A percentile compares a stretch with the other conserved stretches of the same genome.
Conservation (phyloP, 2,113 vertebrate species). For the Dasyprocta punctata region DNA sequence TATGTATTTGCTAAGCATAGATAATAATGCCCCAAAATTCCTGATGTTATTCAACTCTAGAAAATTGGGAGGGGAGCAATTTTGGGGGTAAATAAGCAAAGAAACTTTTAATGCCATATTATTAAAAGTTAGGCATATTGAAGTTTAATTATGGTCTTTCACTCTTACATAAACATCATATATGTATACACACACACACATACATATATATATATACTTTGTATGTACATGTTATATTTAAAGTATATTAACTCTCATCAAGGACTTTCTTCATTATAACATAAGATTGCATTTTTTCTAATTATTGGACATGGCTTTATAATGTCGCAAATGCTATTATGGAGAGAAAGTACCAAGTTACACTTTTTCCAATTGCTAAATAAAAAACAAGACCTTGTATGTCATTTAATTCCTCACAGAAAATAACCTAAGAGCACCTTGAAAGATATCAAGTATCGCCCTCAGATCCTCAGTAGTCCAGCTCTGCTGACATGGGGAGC, state of each 20-base stretch:
- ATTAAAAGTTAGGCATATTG: not conserved
- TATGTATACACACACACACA: too few relatives aligned
- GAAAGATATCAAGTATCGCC: not conserved
- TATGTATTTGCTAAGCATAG: rapidly evolving
- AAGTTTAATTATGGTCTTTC: not conserved
- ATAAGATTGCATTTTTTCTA: not conserved
- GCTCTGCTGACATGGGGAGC: too few relatives aligned
- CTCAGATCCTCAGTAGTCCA: not conserved
- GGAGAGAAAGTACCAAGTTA: too few relatives aligned
- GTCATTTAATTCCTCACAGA: not conserved
- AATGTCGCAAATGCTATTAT: rapidly evolving
- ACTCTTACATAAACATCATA: rapidly evolving
- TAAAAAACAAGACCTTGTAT: not conserved
- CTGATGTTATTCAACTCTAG: not conserved
- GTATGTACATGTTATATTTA: not conserved
- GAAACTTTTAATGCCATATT: not conserved
- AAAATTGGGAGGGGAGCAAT: not conserved
- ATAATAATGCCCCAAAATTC: not conserved
- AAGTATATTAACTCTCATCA: not conserved
- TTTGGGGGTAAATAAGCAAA: not conserved
- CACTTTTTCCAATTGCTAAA: not conserved
- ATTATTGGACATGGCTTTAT: not conserved
- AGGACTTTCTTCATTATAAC: not conserved
- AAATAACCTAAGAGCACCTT: not conserved
- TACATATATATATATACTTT: not conserved